Conservation (phyloP, 2,797 vertebrate species). For the Nasua narica region DNA sequence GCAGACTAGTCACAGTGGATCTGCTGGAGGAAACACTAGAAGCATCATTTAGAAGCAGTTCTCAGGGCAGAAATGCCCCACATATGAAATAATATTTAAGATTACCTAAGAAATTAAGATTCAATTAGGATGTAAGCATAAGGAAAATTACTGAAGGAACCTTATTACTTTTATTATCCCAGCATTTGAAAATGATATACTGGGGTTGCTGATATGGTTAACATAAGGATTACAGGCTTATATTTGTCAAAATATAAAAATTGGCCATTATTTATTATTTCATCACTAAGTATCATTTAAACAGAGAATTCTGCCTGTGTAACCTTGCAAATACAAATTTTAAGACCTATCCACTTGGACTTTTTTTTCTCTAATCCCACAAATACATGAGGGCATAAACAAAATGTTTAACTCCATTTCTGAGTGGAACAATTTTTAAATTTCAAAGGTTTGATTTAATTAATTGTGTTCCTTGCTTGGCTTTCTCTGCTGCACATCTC, state of each 20-base stretch:
- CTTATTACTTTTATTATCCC: neutral
- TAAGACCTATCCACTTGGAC: neutral
- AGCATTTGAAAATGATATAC: neutral
- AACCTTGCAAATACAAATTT: neutral
- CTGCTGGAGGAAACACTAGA: neutral
- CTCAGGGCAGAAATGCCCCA: neutral
- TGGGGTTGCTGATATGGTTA: neutral
- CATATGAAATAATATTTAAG: neutral
- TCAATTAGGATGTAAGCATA: neutral
- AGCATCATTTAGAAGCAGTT: neutral
- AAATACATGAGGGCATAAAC: neutral
- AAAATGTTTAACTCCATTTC: neutral
- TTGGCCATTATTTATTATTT: neutral
- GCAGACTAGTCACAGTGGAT: neutral
- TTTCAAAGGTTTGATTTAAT: constrained; percentile 3
- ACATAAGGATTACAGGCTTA: neutral
- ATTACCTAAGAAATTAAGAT: neutral
- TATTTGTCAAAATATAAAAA: neutral
- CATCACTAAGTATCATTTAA: neutral
- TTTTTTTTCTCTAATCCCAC: neutral
- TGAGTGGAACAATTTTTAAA: neutral
- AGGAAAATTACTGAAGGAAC: neutral
- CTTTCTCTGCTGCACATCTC: neutral
- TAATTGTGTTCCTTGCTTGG: neutral
- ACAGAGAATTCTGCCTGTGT: neutral